A percentile compares a stretch with the other conserved stretches of the same genome.
Conservation (phyloP, 2,797 vertebrate species). For the Silurus aristotelis region DNA sequence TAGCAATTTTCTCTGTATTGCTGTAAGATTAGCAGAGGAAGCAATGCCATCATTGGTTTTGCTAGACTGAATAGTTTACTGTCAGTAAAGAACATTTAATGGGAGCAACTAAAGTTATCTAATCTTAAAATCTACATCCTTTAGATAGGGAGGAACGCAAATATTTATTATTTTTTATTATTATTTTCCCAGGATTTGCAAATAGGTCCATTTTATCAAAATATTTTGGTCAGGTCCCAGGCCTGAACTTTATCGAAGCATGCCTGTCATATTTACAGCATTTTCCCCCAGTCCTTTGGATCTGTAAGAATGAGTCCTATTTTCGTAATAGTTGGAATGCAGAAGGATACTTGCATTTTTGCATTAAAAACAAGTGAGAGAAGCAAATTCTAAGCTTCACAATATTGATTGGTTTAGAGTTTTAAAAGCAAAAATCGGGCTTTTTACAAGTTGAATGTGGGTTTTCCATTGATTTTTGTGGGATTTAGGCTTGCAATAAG, state of each 20-base stretch:
- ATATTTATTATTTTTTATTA: neutral
- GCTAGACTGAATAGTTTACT: constrained; percentile 16
- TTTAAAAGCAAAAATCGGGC: neutral
- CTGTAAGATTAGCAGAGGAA: neutral
- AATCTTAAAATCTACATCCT: neutral
- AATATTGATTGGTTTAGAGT: neutral
- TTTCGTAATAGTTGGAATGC: neutral
- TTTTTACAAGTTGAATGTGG: neutral
- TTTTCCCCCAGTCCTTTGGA: neutral
- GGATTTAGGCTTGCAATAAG: neutral
- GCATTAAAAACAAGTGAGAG: neutral
- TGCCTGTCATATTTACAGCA: neutral
- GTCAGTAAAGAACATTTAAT: constrained; percentile 18
- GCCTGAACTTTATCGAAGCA: neutral
- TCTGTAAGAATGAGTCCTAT: neutral
- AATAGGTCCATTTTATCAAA: neutral
- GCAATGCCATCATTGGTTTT: constrained; percentile 10
- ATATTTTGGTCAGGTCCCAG: neutral
- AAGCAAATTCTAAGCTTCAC: neutral
- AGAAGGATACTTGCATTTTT: neutral
- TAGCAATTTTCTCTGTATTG: neutral
- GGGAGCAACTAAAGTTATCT: neutral
- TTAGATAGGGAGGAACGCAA: neutral
- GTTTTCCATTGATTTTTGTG: neutral
- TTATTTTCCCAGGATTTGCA: neutral